Evolutionary conservation across 2,113 vertebrate genomes (phyloP).

Genomic region (Peromyscus maniculatus): DNA sequence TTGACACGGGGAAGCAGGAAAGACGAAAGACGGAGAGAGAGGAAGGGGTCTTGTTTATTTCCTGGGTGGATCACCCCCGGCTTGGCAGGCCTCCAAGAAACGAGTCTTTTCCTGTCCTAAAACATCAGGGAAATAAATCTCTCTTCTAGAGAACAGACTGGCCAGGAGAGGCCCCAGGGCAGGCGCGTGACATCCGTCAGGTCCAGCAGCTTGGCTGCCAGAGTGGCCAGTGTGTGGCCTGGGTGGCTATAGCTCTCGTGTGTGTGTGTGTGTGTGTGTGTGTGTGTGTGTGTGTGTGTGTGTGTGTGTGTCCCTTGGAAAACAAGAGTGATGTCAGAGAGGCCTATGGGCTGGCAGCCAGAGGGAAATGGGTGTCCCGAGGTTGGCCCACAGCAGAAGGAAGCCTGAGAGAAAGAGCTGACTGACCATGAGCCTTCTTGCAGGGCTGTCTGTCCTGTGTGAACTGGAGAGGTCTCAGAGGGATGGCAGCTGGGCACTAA

Average conservation of each 20-base stretch:
- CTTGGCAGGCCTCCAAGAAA: conserved; percentile 75
- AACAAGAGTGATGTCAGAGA: neutral
- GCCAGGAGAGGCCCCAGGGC: conserved; percentile 54
- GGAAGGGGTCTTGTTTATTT: conserved; percentile 79
- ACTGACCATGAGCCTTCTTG: neutral
- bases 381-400: neutral
- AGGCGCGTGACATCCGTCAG: conserved; percentile 17
- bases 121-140: conserved; percentile 79
- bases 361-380: neutral
- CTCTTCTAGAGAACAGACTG: conserved; percentile 60
- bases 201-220: neutral
- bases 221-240: conserved; percentile 45
- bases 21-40: conserved; percentile 58
- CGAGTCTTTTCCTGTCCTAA: conserved; percentile 78
- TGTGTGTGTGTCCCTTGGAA: neutral
- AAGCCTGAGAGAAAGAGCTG: neutral
- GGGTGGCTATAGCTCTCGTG: neutral
- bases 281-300: neutral
- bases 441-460: neutral
- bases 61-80: conserved; percentile 81
- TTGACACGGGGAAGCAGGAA: conserved; percentile 73
- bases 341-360: neutral
- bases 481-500: accelerated
- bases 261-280: neutral
- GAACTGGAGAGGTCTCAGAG: neutral